Evolutionary conservation across 2,797 vertebrate species (phyloP).

Genomic region (Sibirionetta formosa): DNA sequence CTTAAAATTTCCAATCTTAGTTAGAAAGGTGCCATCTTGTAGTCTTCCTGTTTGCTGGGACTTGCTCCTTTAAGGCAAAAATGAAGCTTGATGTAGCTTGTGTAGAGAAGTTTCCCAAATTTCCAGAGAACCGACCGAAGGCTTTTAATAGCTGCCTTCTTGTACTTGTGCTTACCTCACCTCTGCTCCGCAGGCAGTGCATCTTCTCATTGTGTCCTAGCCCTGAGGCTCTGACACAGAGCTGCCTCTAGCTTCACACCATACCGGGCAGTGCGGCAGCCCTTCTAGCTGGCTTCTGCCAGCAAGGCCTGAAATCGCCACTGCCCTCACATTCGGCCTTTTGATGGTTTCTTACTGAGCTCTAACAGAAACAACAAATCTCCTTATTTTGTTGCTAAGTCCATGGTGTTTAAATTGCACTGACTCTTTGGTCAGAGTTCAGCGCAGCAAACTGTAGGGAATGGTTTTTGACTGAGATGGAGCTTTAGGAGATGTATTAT

Average conservation of each 20-base stretch:
- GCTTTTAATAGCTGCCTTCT: constrained; percentile 18
- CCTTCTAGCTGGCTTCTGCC: not conserved
- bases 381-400: constrained; percentile 6
- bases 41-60: not conserved
- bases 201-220: not conserved
- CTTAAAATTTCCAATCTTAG: not conserved
- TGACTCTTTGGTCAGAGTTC: constrained; percentile 29
- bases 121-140: not conserved
- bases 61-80: not conserved
- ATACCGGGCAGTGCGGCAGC: rapidly evolving
- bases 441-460: not conserved
- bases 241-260: not conserved
- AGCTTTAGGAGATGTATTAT: not conserved
- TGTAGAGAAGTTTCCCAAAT: not conserved
- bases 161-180: not conserved
- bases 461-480: constrained; percentile 16
- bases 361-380: not conserved
- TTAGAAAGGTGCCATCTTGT: not conserved
- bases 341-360: not conserved
- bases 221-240: not conserved
- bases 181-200: not conserved
- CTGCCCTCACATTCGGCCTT: not conserved
- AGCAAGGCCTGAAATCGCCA: not conserved
- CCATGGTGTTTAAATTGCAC: not conserved
- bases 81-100: not conserved